A percentile compares a stretch with the other conserved stretches of the same genome.
phyloP scores from a whole-genome alignment of 1,140 invertebrate genomes.

The Euura saliciscinereae region DNA sequence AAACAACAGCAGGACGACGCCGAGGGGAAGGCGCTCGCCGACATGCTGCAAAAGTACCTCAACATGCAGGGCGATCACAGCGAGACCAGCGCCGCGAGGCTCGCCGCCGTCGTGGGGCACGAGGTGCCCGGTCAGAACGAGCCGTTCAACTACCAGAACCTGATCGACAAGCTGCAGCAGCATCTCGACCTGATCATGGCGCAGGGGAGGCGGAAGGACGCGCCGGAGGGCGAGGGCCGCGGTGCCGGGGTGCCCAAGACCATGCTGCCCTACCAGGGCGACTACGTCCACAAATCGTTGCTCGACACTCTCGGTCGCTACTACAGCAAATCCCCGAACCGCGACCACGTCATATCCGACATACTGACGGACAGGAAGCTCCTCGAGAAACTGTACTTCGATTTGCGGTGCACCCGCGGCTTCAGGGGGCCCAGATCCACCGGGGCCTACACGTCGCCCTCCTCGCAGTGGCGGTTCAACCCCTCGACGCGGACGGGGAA shows the following conservation, averaged over 20 bases:
- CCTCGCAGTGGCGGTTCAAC: conserved; percentile 50
- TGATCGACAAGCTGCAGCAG: conserved; percentile 69
- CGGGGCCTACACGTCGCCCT: conserved; percentile 52
- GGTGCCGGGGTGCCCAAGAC: conserved; percentile 37
- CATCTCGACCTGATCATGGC: conserved; percentile 63
- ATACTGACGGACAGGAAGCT: conserved; percentile 73
- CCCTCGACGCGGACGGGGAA: conserved; percentile 42
- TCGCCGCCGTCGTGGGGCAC: conserved; percentile 15
- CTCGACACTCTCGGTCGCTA: conserved; percentile 71
- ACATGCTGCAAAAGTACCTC: conserved; percentile 72
- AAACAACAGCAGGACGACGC: conserved; percentile 53
- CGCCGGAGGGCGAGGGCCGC: conserved; percentile 8
- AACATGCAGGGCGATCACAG: conserved; percentile 57
- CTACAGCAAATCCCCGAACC: conserved; percentile 67
- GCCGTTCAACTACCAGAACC: conserved; percentile 65
- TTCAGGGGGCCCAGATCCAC: conserved; percentile 64
- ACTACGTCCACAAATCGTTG: conserved; percentile 67
- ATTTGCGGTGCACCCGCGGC: conserved; percentile 71
- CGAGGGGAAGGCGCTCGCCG: conserved; percentile 64
- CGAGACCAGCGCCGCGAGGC: not conserved
- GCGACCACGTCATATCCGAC: conserved; percentile 72
- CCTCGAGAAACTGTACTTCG: conserved; percentile 74
- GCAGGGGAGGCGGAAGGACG: conserved; percentile 37
- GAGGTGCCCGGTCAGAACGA: conserved; percentile 24
- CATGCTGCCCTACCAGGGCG: conserved; percentile 53